These are phyloP conservation scores for Troglohyphantes excavatus DNA, from an alignment of 2,888 invertebrate species.

Conservation along the genomic window DNA sequence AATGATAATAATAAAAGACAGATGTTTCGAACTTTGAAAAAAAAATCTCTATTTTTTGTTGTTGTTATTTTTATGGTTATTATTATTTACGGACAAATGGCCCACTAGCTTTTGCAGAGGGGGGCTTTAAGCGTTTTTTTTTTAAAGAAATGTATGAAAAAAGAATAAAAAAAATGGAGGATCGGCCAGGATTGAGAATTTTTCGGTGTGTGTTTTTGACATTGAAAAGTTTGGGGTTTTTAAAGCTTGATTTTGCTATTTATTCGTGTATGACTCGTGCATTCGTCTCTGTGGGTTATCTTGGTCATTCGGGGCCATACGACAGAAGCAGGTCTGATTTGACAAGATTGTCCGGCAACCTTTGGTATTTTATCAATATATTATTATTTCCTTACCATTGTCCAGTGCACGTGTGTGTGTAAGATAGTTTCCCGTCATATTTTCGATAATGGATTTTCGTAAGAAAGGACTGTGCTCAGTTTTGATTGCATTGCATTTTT, in stretches of 20 bases:
- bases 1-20: constrained; percentile 64
- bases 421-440: constrained; percentile 19
- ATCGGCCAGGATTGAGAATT: constrained; percentile 61
- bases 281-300: neutral
- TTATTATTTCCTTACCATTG: constrained; percentile 30
- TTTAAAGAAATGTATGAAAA: constrained; percentile 32
- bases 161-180: neutral
- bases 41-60: constrained; percentile 21
- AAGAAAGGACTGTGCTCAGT: neutral
- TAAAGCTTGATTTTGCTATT: constrained; percentile 18
- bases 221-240: constrained; percentile 73
- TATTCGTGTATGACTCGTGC: constrained; percentile 11
- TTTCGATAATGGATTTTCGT: constrained; percentile 8
- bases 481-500: neutral
- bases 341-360: constrained; percentile 44
- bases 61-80: constrained; percentile 42
- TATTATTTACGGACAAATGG: constrained; percentile 73
- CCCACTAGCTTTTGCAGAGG: constrained; percentile 7
- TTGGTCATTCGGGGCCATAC: constrained; percentile 52
- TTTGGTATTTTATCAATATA: constrained; percentile 53
- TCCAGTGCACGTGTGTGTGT: constrained; percentile 9
- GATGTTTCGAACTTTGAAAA: constrained; percentile 68
- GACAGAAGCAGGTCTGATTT: constrained; percentile 13
- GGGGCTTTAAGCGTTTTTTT: constrained; percentile 3
- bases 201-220: constrained; percentile 69